A percentile compares a stretch with the other conserved stretches of the same genome.
Conservation (phyloP, 2,888 invertebrate genomes). For the Plebejus melissa region DNA sequence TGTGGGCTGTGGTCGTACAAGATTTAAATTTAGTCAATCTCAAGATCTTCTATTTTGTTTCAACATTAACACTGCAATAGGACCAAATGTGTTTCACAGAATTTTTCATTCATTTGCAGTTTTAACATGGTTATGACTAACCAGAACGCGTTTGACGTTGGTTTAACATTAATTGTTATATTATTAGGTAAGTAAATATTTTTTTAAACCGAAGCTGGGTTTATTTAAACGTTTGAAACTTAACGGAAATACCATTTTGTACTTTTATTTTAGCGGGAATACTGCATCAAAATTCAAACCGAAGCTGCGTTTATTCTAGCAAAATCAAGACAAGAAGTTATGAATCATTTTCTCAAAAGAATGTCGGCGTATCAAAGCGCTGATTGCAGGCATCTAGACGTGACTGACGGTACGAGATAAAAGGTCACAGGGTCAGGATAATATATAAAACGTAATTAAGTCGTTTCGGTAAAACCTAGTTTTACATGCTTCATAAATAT, state of each 20-base stretch:
- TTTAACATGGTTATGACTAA: too few relatives aligned
- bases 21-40: slow-evolving; percentile 30
- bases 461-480: slow-evolving; percentile 9
- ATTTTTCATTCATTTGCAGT: too few relatives aligned
- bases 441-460: slow-evolving; percentile 20
- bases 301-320: slow-evolving; percentile 19
- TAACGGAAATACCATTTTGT: too few relatives aligned
- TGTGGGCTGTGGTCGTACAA: slow-evolving; percentile 12
- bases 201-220: too few relatives aligned
- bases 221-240: too few relatives aligned
- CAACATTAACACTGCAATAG: too few relatives aligned
- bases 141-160: too few relatives aligned
- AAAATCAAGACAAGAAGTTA: slow-evolving; percentile 35
- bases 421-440: slow-evolving; percentile 15
- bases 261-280: too few relatives aligned
- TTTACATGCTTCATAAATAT: background rate
- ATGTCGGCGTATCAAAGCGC: slow-evolving; percentile 34
- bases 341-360: slow-evolving; percentile 39
- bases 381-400: slow-evolving; percentile 26
- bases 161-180: too few relatives aligned
- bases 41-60: too few relatives aligned
- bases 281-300: background rate
- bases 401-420: slow-evolving; percentile 22
- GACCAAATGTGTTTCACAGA: too few relatives aligned
- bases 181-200: too few relatives aligned